These are phyloP conservation scores for Neuroterus valhalla DNA, from an alignment of 1,140 invertebrate species.

Conservation along the genomic window DNA sequence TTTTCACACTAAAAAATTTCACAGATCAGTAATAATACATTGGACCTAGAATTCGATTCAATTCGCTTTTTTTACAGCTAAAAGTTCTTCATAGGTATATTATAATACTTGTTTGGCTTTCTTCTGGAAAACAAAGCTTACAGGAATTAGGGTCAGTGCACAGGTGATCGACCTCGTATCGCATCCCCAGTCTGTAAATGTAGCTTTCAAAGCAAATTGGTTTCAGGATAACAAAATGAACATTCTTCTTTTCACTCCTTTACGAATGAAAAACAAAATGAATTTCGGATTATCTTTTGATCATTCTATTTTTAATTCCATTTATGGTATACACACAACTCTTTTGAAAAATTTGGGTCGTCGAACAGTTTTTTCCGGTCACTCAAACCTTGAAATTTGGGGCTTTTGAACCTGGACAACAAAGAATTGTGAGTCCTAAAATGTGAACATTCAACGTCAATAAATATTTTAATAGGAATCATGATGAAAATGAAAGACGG, in stretches of 20 bases:
- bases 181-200: constrained; percentile 6
- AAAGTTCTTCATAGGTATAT: neutral
- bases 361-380: no score
- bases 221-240: neutral
- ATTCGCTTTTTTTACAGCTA: neutral
- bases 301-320: no score
- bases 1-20: neutral
- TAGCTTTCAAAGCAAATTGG: constrained; percentile 13
- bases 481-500: neutral
- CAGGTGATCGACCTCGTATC: constrained; percentile 17
- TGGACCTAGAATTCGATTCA: neutral
- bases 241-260: no score
- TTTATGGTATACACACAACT: no score
- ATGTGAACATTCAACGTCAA: no score
- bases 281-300: no score
- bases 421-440: no score
- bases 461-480: no score
- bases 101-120: neutral
- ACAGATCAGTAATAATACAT: neutral
- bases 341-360: no score
- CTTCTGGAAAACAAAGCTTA: constrained; percentile 22
- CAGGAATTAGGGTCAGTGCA: constrained; percentile 25
- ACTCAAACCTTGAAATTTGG: no score
- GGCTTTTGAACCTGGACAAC: no score
- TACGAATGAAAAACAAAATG: no score